These are phyloP conservation scores for Galendromus occidentalis DNA, from an alignment of 1,140 invertebrate species.

Conservation along the genomic window DNA sequence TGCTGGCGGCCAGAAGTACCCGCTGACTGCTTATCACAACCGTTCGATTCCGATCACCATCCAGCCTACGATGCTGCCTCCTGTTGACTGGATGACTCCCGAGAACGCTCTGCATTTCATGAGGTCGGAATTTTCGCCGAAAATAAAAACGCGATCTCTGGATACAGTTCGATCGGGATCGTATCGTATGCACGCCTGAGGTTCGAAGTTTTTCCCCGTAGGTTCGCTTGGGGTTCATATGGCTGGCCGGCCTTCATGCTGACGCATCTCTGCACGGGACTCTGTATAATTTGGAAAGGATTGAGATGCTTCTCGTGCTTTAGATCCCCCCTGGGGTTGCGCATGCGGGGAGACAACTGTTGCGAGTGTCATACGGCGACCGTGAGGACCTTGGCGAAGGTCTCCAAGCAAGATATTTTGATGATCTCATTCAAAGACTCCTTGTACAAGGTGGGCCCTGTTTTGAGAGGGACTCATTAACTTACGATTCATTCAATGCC, in stretches of 20 bases:
- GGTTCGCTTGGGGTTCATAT: constrained; percentile 1
- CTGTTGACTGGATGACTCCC: not conserved
- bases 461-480: no score
- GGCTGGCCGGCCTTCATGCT: constrained; percentile 1
- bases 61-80: not conserved
- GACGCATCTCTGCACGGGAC: not conserved
- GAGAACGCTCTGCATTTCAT: not conserved
- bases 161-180: not conserved
- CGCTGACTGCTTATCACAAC: not conserved
- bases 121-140: not conserved
- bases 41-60: not conserved
- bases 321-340: not conserved
- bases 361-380: constrained; percentile 28
- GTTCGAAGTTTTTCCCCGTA: not conserved
- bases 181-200: not conserved
- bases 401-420: not conserved
- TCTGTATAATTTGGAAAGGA: not conserved
- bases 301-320: not conserved
- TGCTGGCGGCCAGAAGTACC: not conserved
- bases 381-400: not conserved
- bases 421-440: constrained; percentile 13
- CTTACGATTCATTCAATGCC: no score
- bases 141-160: not conserved
- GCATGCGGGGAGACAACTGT: constrained; percentile 27
- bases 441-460: not conserved